Base-by-base conservation (phyloP, 23 tunicate species). In the Halocynthia roretzi region DNA sequence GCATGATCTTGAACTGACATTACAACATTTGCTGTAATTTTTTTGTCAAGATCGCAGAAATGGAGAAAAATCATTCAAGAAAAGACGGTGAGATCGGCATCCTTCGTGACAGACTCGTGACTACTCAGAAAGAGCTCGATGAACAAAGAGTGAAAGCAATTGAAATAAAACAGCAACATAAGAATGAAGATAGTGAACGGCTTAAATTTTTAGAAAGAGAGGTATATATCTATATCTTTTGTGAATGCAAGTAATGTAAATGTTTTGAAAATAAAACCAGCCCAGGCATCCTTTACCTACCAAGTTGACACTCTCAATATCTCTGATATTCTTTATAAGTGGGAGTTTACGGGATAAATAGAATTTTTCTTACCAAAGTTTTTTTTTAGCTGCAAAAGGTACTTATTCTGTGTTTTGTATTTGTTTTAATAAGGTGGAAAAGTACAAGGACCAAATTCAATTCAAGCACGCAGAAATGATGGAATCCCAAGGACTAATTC, bases 391-490 rank as follows among this genome's bases (percentile, higher is more conserved):
- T 31, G 1, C 4, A 4, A 31, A 31, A 31, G 44, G 2, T 31
- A 0, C 44, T 31, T 31, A 31, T 31, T 31, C 44, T 31, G 44
- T 31, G 44, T 31, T 31, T 31, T 31, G 1, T 31, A 31, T 31
- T 31, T 65, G 22, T 10, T 65, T 65, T 0, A 20, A 20, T 56
- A 10, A 88, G 86, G 22, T 83, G 55, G 96, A 84, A 51, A 44
- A 21, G 48, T 80, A 22, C 31, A 83, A 76, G 70, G 96, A 89
- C 54, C 87, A 81, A 44, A 17, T 83, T 61, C 77, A 83, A 56
- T 89, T 89, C 76, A 83, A 89, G 53, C 65, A 83, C 10, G 88
- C 83, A 9, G 96, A 89, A 80, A 23, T 89, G 12, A 74, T 80
- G 62, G 96, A 89, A 62, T 87, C 96, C 20, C 78, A 83, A 19